Conservation (phyloP, 2,797 vertebrate species). For the Astyanax mexicanus region DNA sequence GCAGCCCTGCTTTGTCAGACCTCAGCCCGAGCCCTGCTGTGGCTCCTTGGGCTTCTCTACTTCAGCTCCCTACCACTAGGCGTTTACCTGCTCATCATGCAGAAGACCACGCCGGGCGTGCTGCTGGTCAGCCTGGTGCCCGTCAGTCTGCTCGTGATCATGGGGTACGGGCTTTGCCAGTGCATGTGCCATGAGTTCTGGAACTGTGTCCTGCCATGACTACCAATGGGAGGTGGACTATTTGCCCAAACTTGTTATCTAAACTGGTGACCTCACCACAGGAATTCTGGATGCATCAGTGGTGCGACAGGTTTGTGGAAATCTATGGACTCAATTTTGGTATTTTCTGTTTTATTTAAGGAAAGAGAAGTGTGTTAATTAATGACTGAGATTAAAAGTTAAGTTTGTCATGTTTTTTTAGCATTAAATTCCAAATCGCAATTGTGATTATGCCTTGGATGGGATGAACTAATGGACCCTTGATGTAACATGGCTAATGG, state of each 20-base stretch:
- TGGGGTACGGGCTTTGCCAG: conserved; percentile 94
- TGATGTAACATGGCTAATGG: not conserved
- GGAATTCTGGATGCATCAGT: conserved; percentile 4
- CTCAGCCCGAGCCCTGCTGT: conserved; percentile 87
- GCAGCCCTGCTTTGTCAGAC: conserved; percentile 89
- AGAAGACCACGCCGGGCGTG: conserved; percentile 89
- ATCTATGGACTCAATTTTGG: not conserved
- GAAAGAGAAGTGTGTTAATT: not conserved
- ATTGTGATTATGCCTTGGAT: not conserved
- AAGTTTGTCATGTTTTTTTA: not conserved
- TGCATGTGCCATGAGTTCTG: conserved; percentile 93
- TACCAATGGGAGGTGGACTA: conserved; percentile 19
- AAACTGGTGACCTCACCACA: not conserved
- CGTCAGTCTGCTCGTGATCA: conserved; percentile 89
- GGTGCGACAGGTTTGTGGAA: conserved; percentile 19
- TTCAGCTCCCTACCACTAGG: conserved; percentile 95
- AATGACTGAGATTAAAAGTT: conserved; percentile 13
- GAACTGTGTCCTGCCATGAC: conserved; percentile 86
- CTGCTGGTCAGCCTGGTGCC: conserved; percentile 95
- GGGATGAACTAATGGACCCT: not conserved
- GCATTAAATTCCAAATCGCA: not conserved
- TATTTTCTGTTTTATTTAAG: not conserved
- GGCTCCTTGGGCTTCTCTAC: conserved; percentile 92
- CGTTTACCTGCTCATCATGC: conserved; percentile 94
- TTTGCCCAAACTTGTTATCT: not conserved